phyloP scores from a whole-genome alignment of 2,113 vertebrate genomes.

The Psammodynastes pulverulentus region DNA sequence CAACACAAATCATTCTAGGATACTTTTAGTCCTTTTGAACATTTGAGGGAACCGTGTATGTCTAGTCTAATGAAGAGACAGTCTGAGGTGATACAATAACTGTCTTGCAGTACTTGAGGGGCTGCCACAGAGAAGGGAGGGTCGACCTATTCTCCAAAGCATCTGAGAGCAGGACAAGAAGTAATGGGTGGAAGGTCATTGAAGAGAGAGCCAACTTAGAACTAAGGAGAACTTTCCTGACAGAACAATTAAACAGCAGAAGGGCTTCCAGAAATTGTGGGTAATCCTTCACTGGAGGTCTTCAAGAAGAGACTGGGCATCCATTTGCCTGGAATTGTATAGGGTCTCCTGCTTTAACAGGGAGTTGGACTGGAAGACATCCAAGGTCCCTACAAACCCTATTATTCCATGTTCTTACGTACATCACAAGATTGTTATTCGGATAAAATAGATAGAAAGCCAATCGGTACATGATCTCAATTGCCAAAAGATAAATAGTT shows the following conservation, averaged over 20 bases:
- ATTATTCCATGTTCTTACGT: background rate
- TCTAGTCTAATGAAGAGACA: no score
- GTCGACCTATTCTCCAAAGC: no score
- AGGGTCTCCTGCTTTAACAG: background rate
- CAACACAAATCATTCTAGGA: no score
- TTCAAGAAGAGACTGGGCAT: background rate
- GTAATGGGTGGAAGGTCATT: no score
- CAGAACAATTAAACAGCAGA: background rate
- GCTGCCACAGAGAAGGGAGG: no score
- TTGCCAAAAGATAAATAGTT: background rate
- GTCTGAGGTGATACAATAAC: no score
- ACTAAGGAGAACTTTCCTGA: background rate
- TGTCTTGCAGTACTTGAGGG: no score
- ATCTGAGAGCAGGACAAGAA: no score
- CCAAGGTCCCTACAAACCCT: background rate
- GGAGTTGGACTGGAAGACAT: background rate
- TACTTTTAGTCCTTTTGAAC: no score
- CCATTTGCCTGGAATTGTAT: background rate
- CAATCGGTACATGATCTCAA: background rate
- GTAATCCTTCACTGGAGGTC: background rate
- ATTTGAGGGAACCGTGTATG: no score
- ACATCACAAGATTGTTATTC: background rate
- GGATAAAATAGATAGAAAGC: background rate
- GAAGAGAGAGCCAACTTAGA: background rate
- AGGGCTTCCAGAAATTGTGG: background rate